A percentile compares a stretch with the other conserved stretches of the same genome.
These are phyloP conservation scores for Pseudomugil tenellus DNA, from an alignment of 2,797 vertebrate genomes.

Conservation along the genomic window DNA sequence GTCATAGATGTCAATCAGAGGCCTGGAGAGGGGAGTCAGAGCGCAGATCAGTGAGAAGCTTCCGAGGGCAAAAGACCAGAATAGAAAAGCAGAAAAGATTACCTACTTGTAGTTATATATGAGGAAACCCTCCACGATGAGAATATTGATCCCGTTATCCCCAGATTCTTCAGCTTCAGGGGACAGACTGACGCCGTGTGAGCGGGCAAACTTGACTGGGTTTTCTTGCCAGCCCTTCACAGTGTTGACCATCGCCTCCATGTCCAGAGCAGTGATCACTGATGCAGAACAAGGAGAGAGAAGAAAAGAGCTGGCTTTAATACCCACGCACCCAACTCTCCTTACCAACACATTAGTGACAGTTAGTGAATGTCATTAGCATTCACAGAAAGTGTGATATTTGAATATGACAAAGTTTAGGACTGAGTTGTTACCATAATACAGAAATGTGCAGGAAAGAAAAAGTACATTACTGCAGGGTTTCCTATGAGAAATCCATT, in stretches of 20 bases:
- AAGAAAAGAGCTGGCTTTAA: constrained; percentile 55
- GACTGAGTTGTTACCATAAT: constrained; percentile 69
- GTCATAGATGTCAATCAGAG: constrained; percentile 87
- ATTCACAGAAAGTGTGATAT: constrained; percentile 62
- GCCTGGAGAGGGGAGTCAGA: constrained; percentile 72
- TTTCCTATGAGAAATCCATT: constrained; percentile 87
- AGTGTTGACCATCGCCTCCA: constrained; percentile 94
- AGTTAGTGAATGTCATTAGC: constrained; percentile 64
- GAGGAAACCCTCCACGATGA: constrained; percentile 96
- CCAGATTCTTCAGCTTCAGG: constrained; percentile 56
- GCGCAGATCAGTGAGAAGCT: constrained; percentile 32
- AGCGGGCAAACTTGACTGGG: constrained; percentile 92
- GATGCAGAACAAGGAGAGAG: constrained; percentile 52
- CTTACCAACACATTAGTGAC: constrained; percentile 57
- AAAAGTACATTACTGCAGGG: constrained; percentile 84
- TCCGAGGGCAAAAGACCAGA: constrained; percentile 14
- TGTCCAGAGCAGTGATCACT: constrained; percentile 93
- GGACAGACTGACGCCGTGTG: constrained; percentile 87
- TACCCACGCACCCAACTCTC: constrained; percentile 25
- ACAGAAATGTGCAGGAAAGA: constrained; percentile 78
- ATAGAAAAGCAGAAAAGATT: neutral
- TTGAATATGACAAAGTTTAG: constrained; percentile 55
- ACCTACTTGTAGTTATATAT: constrained; percentile 94
- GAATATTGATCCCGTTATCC: constrained; percentile 82
- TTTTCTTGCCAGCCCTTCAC: constrained; percentile 91